Conservation (phyloP, 1,140 invertebrate genomes). For the Uloborus diversus region DNA sequence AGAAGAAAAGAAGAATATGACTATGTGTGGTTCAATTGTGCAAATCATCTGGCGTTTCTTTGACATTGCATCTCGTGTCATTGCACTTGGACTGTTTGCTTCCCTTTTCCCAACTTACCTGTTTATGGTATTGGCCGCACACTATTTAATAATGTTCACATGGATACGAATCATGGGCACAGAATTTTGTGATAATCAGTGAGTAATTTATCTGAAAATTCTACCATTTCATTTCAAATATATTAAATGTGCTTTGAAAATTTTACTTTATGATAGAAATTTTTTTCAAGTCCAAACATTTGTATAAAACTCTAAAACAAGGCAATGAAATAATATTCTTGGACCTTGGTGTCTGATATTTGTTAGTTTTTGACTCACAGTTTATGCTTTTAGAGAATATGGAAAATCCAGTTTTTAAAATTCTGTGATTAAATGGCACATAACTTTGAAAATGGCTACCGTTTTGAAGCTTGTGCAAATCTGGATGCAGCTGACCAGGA, state of each 20-base stretch:
- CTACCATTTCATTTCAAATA: neutral
- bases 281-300: too few species aligned
- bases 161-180: slow-evolving; percentile 69
- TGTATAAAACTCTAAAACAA: too few species aligned
- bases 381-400: too few species aligned
- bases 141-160: slow-evolving; percentile 79
- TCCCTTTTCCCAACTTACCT: slow-evolving; percentile 71
- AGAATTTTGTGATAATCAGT: slow-evolving; percentile 59
- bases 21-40: slow-evolving; percentile 71
- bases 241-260: neutral
- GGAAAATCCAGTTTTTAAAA: too few species aligned
- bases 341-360: too few species aligned
- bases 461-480: too few species aligned
- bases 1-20: slow-evolving; percentile 77
- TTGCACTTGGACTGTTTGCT: slow-evolving; percentile 67
- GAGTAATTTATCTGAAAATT: slow-evolving; percentile 7
- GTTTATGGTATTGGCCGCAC: slow-evolving; percentile 71
- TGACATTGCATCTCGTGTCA: slow-evolving; percentile 74
- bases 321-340: too few species aligned
- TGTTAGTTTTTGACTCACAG: too few species aligned
- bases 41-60: slow-evolving; percentile 83
- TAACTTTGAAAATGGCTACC: too few species aligned
- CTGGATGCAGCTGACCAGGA: too few species aligned
- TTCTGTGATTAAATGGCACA: too few species aligned
- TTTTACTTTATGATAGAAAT: too few species aligned